Conservation (phyloP, 2,113 vertebrate species). For the Stomatorhinus ivindoensis region DNA sequence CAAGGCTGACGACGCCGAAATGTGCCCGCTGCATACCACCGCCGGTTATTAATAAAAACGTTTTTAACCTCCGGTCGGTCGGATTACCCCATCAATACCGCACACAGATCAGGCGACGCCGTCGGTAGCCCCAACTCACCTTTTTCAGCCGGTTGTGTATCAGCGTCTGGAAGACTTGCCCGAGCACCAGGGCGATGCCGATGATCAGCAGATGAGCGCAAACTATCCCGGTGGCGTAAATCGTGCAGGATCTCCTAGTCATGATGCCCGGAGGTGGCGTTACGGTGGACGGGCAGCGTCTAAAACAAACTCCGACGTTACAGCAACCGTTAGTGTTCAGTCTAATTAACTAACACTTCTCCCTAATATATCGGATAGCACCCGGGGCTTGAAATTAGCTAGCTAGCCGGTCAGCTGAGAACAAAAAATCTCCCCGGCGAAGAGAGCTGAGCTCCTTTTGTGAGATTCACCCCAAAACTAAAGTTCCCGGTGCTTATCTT, state of each 20-base stretch:
- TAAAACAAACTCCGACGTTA: not conserved
- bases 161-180: slow-evolving; percentile 68
- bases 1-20: not conserved
- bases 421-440: not conserved
- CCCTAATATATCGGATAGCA: not conserved
- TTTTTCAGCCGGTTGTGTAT: slow-evolving; percentile 63
- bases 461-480: not conserved
- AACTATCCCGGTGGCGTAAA: slow-evolving; percentile 66
- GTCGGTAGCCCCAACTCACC: slow-evolving; percentile 40
- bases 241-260: slow-evolving; percentile 65
- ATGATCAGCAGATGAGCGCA: slow-evolving; percentile 63
- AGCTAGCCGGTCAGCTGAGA: not conserved
- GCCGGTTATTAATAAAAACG: not conserved
- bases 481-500: not conserved
- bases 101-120: not conserved
- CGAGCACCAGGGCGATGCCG: slow-evolving; percentile 65
- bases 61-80: not conserved
- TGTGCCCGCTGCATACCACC: not conserved
- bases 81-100: not conserved
- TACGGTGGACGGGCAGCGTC: not conserved
- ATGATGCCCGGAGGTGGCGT: slow-evolving; percentile 36
- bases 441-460: not conserved
- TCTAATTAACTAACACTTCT: not conserved
- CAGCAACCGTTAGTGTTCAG: not conserved
- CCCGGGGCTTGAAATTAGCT: not conserved